Evolutionary conservation across 2,888 invertebrate species (phyloP), one percentile per base, ranked within the genome.

Genomic region (Allophyes oxyacanthae): DNA sequence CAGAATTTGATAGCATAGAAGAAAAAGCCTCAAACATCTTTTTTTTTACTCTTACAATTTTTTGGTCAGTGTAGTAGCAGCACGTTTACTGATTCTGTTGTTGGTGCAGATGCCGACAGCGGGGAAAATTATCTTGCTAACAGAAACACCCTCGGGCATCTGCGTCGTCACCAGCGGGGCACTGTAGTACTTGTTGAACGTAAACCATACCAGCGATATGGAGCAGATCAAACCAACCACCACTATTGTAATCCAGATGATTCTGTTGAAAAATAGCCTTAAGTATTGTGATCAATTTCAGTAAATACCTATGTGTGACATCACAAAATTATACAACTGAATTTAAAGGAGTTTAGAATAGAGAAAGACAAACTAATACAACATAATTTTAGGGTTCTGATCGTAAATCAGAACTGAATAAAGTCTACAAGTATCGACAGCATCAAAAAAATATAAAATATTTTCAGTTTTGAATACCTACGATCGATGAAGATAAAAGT

Each of bases 71-170:
- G 83, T 79, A 4, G 77, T 81, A 20, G 87, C 86, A 9, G 92
- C 91, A 30, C 82, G 82, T 64, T 84, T 91, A 64, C 94, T 94
- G 15, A 94, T 93, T 51, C 94, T 88, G 74, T 94, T 94, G 60
- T 90, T 92, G 0, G 92, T 84, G 62, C 94, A 94, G 32, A 94
- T 86, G 0, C 94, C 94, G 1, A 94, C 83, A 0, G 94, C 94
- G 15, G 94, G 94, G 58, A 94, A 94, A 52, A 94, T 89, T 10
- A 94, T 93, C 14, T 86, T 83, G 64, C 83, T 88, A 11, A 94
- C 89, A 0, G 92, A 85, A 0, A 91, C 85, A 4, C 93, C 94
- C 48, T 91, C 91, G 0, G 94, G 94, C 77, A 90, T 82, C 75
- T 90, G 94, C 2, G 90, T 94, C 46, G 90, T 91, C 40, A 90